Evolutionary conservation across 2,888 invertebrate species (phyloP).

Genomic region (Tetragnatha montana): DNA sequence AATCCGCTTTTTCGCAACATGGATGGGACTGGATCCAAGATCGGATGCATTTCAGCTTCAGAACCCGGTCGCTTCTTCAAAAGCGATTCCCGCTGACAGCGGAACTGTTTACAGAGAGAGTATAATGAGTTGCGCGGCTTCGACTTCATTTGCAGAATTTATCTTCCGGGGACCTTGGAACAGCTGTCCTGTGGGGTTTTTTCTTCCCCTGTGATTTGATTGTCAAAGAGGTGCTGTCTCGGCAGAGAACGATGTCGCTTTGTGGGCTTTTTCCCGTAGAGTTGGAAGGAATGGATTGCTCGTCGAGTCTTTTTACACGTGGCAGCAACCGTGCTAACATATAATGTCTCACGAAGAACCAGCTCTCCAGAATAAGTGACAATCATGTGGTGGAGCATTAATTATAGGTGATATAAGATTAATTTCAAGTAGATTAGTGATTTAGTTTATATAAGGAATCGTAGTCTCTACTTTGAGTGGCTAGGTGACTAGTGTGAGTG

Average conservation of each 20-base stretch:
- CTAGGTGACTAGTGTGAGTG: too few species aligned
- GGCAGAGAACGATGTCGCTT: conserved; percentile 33
- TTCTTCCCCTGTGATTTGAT: conserved; percentile 17
- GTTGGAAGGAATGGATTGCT: background rate
- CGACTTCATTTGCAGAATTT: conserved; percentile 48
- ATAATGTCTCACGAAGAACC: too few species aligned
- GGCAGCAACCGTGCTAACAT: too few species aligned
- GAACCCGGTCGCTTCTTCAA: conserved; percentile 33
- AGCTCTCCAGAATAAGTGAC: too few species aligned
- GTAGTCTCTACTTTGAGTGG: too few species aligned
- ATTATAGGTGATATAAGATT: too few species aligned
- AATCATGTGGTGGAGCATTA: too few species aligned
- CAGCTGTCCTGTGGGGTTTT: conserved; percentile 57
- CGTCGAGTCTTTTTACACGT: background rate
- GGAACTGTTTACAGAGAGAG: conserved; percentile 63
- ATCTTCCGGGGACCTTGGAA: conserved; percentile 38
- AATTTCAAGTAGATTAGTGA: too few species aligned
- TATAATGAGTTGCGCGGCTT: conserved; percentile 57
- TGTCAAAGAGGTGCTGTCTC: conserved; percentile 48
- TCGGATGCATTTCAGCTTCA: conserved; percentile 44
- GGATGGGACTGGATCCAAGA: conserved; percentile 50
- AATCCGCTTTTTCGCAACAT: conserved; percentile 12
- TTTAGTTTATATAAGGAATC: too few species aligned
- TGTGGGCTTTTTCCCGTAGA: background rate
- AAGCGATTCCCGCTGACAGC: conserved; percentile 58